Conservation (phyloP, 2,888 invertebrate genomes). For the Eledone cirrhosa region DNA sequence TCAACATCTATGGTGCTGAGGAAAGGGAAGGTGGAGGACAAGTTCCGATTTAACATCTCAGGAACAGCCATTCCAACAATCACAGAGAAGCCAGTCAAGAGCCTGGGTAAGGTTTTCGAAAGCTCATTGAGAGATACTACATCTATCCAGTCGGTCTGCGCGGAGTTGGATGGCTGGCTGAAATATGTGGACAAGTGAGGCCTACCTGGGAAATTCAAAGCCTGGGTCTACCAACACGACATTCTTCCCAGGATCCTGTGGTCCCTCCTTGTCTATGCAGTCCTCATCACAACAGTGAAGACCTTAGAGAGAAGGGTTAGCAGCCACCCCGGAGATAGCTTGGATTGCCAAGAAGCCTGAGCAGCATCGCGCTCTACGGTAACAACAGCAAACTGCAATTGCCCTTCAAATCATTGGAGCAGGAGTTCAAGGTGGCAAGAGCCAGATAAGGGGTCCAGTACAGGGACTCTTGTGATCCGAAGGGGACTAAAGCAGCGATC, state of each 20-base stretch:
- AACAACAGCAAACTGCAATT: background rate
- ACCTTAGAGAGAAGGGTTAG: background rate
- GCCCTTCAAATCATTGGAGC: background rate
- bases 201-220: too few relatives aligned
- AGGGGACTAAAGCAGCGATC: background rate
- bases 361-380: background rate
- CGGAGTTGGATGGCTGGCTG: background rate
- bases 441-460: background rate
- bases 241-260: too few relatives aligned
- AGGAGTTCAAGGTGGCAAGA: background rate
- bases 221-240: too few relatives aligned
- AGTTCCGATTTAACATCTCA: too few relatives aligned
- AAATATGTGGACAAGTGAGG: too few relatives aligned
- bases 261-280: too few relatives aligned
- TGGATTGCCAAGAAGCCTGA: too few relatives aligned
- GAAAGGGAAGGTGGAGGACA: too few relatives aligned
- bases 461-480: background rate
- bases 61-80: too few relatives aligned
- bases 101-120: slow-evolving; percentile 28
- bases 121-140: too few relatives aligned
- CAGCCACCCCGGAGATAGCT: background rate
- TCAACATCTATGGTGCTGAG: too few relatives aligned
- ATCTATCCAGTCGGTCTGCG: too few relatives aligned
- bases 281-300: background rate
- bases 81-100: slow-evolving; percentile 33